A percentile compares a stretch with the other conserved stretches of the same genome.
phyloP scores from a whole-genome alignment of 2,797 vertebrate species.

The Salmo trutta region DNA sequence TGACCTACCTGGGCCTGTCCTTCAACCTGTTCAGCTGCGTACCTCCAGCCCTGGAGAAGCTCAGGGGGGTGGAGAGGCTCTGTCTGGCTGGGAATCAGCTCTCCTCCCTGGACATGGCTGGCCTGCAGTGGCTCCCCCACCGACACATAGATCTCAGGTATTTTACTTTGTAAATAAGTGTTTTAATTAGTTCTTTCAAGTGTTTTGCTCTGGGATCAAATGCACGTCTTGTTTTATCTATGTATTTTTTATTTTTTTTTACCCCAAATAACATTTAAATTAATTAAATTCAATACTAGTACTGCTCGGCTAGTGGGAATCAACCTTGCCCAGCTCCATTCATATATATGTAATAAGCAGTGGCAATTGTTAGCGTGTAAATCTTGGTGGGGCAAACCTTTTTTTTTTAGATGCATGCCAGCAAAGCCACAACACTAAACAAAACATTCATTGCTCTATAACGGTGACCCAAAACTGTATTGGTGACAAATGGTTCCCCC shows the following conservation, averaged over 20 bases:
- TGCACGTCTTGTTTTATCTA: too few relatives aligned
- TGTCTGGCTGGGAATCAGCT: slow-evolving; percentile 94
- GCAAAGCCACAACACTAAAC: too few relatives aligned
- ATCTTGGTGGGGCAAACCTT: too few relatives aligned
- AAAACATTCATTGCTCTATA: too few relatives aligned
- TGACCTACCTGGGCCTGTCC: slow-evolving; percentile 90
- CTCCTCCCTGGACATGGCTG: slow-evolving; percentile 75
- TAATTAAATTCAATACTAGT: not conserved
- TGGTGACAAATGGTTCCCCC: too few relatives aligned
- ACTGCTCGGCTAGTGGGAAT: not conserved
- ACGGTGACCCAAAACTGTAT: too few relatives aligned
- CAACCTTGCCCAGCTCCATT: not conserved
- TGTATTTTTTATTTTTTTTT: not conserved
- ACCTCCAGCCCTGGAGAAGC: slow-evolving; percentile 85
- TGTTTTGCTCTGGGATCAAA: not conserved
- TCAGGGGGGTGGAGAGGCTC: slow-evolving; percentile 86
- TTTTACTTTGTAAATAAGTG: slow-evolving; percentile 1
- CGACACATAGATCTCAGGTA: slow-evolving; percentile 93
- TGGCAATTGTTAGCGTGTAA: too few relatives aligned
- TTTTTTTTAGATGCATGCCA: too few relatives aligned
- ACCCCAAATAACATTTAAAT: not conserved
- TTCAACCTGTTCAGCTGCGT: slow-evolving; percentile 89
- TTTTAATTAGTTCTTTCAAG: not conserved
- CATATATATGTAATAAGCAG: not conserved
- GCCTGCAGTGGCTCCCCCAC: slow-evolving; percentile 83